Percentiles rank a stretch among this genome's conserved stretches.
phyloP scores from a whole-genome alignment of 2,797 vertebrate species.

The Pipistrellus nathusii region DNA sequence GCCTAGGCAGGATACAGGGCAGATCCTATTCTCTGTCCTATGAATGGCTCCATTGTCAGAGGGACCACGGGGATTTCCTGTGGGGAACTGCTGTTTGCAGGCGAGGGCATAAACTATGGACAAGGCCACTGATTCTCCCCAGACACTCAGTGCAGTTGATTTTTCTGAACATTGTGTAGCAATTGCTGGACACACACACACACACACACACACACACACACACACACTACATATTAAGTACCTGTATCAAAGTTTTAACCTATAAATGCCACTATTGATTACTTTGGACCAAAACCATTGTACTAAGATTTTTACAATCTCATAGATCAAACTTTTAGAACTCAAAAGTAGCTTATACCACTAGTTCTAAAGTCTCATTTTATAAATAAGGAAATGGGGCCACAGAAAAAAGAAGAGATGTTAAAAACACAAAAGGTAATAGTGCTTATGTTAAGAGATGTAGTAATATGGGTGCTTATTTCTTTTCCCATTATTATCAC shows the following conservation, averaged over 20 bases:
- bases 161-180: not conserved
- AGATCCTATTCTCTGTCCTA: not conserved
- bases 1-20: not conserved
- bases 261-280: not conserved
- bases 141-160: not conserved
- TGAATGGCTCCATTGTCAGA: conserved; percentile 16
- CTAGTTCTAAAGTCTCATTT: not conserved
- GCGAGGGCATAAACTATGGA: not conserved
- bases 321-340: not conserved
- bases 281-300: not conserved
- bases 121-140: not conserved
- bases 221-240: not conserved
- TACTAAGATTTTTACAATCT: not conserved
- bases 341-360: not conserved
- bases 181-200: not conserved
- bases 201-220: not conserved
- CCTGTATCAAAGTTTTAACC: not conserved
- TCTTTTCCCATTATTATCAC: not conserved
- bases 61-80: not conserved
- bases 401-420: not conserved
- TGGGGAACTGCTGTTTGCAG: not conserved
- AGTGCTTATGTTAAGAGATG: not conserved
- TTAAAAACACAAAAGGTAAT: not conserved
- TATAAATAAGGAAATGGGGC: not conserved
- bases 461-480: not conserved